phyloP scores from a whole-genome alignment of 2,888 invertebrate genomes.

The Chymomyza caudatula region DNA sequence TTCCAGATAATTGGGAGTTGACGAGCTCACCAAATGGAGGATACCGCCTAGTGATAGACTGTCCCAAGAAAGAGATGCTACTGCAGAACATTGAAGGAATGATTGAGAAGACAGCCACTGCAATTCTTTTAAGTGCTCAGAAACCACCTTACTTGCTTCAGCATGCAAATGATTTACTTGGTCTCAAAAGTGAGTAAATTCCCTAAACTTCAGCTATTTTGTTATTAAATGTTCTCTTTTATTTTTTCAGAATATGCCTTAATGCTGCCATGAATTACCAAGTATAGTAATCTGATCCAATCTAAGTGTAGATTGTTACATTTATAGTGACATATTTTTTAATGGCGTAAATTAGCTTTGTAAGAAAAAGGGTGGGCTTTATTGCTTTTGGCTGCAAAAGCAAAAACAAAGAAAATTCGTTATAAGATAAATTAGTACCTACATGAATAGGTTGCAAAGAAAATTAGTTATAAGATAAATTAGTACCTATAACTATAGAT shows the following conservation, averaged over 20 bases:
- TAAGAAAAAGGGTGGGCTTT: background rate
- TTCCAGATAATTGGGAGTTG: conserved; percentile 46
- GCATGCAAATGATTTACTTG: conserved; percentile 44
- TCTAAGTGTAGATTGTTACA: background rate
- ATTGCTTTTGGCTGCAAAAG: background rate
- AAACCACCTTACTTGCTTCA: conserved; percentile 20
- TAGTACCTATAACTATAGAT: too few species aligned
- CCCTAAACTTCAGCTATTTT: background rate
- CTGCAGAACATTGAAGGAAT: conserved; percentile 52
- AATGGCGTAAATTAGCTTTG: background rate
- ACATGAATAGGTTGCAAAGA: too few species aligned
- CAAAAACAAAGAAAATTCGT: background rate
- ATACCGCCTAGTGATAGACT: conserved; percentile 45
- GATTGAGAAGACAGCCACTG: conserved; percentile 47
- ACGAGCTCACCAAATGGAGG: conserved; percentile 40
- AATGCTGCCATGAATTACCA: conserved; percentile 31
- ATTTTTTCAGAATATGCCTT: conserved; percentile 38
- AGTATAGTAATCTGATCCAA: background rate
- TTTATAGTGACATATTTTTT: background rate
- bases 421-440: too few species aligned
- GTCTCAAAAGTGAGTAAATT: conserved; percentile 42
- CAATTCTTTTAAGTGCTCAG: conserved; percentile 39
- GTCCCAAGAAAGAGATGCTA: conserved; percentile 45
- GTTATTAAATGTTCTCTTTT: background rate
- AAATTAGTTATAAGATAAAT: too few species aligned